phyloP scores from a whole-genome alignment of 1,140 invertebrate genomes.

The Conus ventricosus region DNA sequence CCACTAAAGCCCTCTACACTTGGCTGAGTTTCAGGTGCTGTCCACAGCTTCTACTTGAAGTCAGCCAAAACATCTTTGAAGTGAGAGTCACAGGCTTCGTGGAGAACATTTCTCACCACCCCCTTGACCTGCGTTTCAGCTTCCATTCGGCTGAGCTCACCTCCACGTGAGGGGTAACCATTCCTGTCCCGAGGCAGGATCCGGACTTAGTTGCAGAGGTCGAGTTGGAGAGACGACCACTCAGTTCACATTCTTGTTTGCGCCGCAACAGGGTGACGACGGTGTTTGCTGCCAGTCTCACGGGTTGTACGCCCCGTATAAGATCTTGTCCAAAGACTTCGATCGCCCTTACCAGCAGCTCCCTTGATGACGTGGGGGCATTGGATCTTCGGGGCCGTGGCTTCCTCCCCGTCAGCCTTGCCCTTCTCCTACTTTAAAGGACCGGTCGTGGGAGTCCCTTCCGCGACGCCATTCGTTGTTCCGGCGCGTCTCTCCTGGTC shows the following conservation, averaged over 20 bases:
- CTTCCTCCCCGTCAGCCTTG: neutral
- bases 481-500: neutral
- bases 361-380: neutral
- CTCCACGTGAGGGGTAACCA: neutral
- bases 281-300: neutral
- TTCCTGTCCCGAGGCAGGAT: neutral
- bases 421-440: neutral
- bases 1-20: neutral
- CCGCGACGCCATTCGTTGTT: neutral
- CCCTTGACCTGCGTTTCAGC: neutral
- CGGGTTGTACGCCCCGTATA: neutral
- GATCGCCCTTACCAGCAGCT: neutral
- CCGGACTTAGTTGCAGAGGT: neutral
- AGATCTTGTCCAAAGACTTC: neutral
- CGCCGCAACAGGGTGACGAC: neutral
- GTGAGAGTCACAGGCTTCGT: neutral
- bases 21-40: neutral
- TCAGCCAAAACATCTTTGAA: neutral
- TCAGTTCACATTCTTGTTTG: neutral
- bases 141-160: neutral
- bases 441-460: neutral
- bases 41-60: neutral
- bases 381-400: neutral
- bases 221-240: neutral
- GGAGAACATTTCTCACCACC: neutral